phyloP scores from a whole-genome alignment of 2,888 invertebrate species.

The Brassicogethes aeneus region DNA sequence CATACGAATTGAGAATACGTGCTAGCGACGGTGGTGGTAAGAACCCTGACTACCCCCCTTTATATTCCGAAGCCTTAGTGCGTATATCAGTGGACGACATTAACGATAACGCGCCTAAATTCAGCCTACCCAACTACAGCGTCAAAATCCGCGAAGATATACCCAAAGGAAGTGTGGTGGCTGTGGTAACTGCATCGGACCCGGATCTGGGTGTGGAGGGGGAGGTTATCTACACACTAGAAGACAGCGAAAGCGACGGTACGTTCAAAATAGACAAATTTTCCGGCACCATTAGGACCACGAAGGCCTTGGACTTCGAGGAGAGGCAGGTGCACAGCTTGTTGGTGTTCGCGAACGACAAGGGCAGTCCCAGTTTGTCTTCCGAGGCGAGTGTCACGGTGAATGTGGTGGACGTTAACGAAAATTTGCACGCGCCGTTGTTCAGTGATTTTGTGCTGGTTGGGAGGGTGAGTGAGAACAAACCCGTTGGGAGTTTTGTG shows the following conservation, averaged over 20 bases:
- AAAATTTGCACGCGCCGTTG: conserved; percentile 75
- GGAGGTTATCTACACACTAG: conserved; percentile 68
- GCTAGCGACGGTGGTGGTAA: conserved; percentile 66
- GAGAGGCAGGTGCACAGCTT: conserved; percentile 82
- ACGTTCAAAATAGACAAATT: conserved; percentile 75
- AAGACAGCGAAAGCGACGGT: conserved; percentile 58
- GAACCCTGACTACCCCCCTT: conserved; percentile 46
- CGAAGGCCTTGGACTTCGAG: conserved; percentile 76
- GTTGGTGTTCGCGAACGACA: conserved; percentile 76
- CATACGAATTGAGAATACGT: conserved; percentile 69
- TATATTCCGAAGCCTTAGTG: conserved; percentile 75
- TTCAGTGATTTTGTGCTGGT: conserved; percentile 74
- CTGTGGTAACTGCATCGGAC: conserved; percentile 74
- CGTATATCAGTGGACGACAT: conserved; percentile 79
- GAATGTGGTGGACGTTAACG: conserved; percentile 89
- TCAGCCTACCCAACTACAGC: conserved; percentile 62
- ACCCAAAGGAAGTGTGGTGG: conserved; percentile 78
- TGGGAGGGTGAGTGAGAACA: conserved; percentile 73
- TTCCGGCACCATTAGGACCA: conserved; percentile 80
- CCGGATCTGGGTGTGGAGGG: conserved; percentile 80
- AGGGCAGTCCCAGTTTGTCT: conserved; percentile 71
- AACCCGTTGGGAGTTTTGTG: conserved; percentile 66
- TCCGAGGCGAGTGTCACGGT: conserved; percentile 74
- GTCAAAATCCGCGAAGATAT: conserved; percentile 88
- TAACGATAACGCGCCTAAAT: conserved; percentile 82